Evolutionary conservation across 1,140 invertebrate genomes (phyloP).

Genomic region (Bactericera cockerelli): DNA sequence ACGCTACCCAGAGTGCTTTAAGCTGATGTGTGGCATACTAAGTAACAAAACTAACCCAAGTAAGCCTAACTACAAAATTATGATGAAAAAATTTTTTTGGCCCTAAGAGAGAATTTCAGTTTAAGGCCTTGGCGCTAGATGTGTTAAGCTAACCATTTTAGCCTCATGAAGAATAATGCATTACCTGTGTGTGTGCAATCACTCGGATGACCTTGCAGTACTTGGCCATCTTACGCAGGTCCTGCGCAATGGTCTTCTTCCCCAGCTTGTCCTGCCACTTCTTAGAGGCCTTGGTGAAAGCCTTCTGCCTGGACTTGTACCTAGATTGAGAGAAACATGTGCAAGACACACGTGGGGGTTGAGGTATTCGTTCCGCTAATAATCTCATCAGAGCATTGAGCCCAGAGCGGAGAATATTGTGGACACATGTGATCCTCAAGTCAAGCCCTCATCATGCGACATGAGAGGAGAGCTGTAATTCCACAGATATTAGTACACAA

Average conservation of each 20-base stretch:
- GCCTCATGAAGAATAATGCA: too few relatives aligned
- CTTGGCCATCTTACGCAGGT: slow-evolving; percentile 93
- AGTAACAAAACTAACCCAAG: too few relatives aligned
- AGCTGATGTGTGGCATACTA: too few relatives aligned
- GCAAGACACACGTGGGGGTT: too few relatives aligned
- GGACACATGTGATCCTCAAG: slow-evolving; percentile 27
- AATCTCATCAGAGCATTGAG: slow-evolving; percentile 6
- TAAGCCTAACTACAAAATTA: too few relatives aligned
- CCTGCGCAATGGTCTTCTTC: slow-evolving; percentile 90
- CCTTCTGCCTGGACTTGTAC: slow-evolving; percentile 99
- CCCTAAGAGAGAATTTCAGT: too few relatives aligned
- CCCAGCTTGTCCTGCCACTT: slow-evolving; percentile 97
- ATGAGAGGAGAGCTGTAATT: slow-evolving; percentile 43
- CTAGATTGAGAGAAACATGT: slow-evolving; percentile 34
- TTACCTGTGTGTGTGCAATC: slow-evolving; percentile 94
- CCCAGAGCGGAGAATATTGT: slow-evolving; percentile 5
- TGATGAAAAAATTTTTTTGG: too few relatives aligned
- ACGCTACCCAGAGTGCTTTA: too few relatives aligned
- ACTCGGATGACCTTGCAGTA: slow-evolving; percentile 95
- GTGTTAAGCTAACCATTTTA: too few relatives aligned
- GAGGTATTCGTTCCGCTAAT: not conserved
- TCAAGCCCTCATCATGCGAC: slow-evolving; percentile 33
- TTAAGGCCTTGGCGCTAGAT: too few relatives aligned
- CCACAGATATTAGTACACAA: too few relatives aligned
- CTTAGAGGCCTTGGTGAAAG: slow-evolving; percentile 95